Evolutionary conservation across 2,888 invertebrate species (phyloP).

Genomic region (Sarcophaga carnaria): DNA sequence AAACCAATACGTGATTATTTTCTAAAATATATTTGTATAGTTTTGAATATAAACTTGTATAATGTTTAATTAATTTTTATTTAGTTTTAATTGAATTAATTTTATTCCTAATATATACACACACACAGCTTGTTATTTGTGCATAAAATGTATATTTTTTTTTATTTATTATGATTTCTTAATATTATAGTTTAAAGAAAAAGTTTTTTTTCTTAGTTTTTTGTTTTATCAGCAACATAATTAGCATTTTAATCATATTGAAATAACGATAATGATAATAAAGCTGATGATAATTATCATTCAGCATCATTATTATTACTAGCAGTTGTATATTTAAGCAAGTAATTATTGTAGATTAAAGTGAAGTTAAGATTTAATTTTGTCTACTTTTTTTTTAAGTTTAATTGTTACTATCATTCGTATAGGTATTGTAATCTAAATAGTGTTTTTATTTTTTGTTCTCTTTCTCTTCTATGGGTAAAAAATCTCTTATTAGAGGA

Average conservation of each 20-base stretch:
- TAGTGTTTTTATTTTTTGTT: conserved; percentile 21
- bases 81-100: not conserved
- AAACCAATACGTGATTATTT: conserved; percentile 43
- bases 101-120: not conserved
- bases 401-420: too few relatives aligned
- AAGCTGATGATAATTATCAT: not conserved
- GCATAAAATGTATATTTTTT: conserved; percentile 55
- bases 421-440: too few relatives aligned
- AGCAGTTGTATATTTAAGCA: conserved; percentile 36
- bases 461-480: conserved; percentile 11
- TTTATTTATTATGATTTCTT: conserved; percentile 42
- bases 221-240: conserved; percentile 34
- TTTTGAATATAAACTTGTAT: conserved; percentile 12
- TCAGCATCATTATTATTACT: conserved; percentile 30
- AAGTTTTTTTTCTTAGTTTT: conserved; percentile 2
- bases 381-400: not conserved
- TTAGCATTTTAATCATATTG: conserved; percentile 31
- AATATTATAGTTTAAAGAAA: conserved; percentile 1
- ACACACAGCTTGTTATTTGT: conserved; percentile 62
- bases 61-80: not conserved
- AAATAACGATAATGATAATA: conserved; percentile 21
- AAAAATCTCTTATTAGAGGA: not conserved
- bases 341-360: conserved; percentile 66
- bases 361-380: conserved; percentile 42
- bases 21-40: conserved; percentile 29